Evolutionary conservation across 2,797 vertebrate genomes (phyloP).

Genomic region (Malurus leucopterus): DNA sequence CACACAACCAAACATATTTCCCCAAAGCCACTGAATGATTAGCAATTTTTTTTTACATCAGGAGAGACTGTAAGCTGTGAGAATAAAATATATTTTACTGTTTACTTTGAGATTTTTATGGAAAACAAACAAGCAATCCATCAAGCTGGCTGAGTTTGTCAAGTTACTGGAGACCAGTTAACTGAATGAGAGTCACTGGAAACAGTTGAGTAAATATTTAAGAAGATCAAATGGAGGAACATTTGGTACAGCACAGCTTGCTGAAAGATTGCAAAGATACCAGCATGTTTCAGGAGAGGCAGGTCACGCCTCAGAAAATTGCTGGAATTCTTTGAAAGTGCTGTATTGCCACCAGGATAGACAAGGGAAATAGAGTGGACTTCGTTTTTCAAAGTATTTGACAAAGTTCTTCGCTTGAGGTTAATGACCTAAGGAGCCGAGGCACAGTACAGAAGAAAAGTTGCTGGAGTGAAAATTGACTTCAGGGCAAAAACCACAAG

Average conservation of each 20-base stretch:
- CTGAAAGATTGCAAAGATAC: conserved; percentile 44
- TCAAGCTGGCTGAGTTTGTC: conserved; percentile 12
- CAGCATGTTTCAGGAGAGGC: conserved; percentile 40
- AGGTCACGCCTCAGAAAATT: conserved; percentile 51
- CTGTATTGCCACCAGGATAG: conserved; percentile 34
- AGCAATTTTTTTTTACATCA: neutral
- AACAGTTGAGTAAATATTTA: conserved; percentile 63
- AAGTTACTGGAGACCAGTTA: conserved; percentile 47
- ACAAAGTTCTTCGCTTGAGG: conserved; percentile 42
- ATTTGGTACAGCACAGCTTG: conserved; percentile 41
- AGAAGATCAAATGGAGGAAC: conserved; percentile 49
- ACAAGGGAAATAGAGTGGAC: conserved; percentile 35
- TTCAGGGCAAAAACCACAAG: conserved; percentile 47
- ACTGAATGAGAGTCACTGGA: conserved; percentile 42
- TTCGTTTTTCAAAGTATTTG: conserved; percentile 51
- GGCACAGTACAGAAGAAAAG: conserved; percentile 45
- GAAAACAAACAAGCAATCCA: conserved; percentile 15
- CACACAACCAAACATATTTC: neutral
- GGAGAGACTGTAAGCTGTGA: neutral
- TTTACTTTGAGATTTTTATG: conserved; percentile 15
- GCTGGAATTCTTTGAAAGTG: conserved; percentile 48
- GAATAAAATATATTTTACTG: conserved; percentile 13
- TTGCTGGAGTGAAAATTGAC: conserved; percentile 54
- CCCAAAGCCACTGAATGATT: neutral
- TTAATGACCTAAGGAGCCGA: conserved; percentile 55